phyloP scores from a whole-genome alignment of 2,113 vertebrate species.

The Trochalopteron elliotii region DNA sequence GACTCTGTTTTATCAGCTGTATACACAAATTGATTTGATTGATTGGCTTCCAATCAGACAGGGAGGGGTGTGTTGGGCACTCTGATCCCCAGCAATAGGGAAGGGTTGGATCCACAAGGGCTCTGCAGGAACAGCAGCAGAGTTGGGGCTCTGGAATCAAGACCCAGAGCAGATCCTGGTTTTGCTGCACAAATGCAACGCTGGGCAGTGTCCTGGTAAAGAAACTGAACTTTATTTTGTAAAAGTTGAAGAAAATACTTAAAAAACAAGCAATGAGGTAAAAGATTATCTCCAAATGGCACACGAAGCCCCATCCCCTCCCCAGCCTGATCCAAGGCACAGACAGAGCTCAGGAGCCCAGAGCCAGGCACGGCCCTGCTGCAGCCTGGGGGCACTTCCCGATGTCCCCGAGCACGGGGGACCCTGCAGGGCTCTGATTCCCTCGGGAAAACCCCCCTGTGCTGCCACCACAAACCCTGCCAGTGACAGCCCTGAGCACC shows the following conservation, averaged over 20 bases:
- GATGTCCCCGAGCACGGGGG: neutral
- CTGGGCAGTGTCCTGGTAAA: neutral
- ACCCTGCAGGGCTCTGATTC: too few species aligned
- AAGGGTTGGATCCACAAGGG: neutral
- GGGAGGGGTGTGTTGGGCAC: neutral
- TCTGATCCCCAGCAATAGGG: neutral
- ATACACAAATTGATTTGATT: too few species aligned
- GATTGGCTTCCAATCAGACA: neutral
- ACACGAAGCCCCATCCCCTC: neutral
- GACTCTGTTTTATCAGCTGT: neutral
- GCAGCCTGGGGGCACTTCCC: neutral
- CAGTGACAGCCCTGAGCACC: rapidly evolving
- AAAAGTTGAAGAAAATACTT: neutral
- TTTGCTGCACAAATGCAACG: neutral
- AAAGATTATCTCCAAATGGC: neutral
- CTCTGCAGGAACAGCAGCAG: neutral
- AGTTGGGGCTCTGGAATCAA: neutral
- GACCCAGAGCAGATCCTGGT: rapidly evolving
- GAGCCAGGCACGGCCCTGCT: neutral
- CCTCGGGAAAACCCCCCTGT: rapidly evolving
- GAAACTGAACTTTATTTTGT: slow-evolving; percentile 19
- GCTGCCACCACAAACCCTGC: neutral
- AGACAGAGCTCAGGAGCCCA: neutral
- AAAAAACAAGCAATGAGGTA: neutral
- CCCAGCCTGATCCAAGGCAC: rapidly evolving